Evolutionary conservation across 2,888 invertebrate genomes (phyloP).

Genomic region (Ectropis crepuscularia): DNA sequence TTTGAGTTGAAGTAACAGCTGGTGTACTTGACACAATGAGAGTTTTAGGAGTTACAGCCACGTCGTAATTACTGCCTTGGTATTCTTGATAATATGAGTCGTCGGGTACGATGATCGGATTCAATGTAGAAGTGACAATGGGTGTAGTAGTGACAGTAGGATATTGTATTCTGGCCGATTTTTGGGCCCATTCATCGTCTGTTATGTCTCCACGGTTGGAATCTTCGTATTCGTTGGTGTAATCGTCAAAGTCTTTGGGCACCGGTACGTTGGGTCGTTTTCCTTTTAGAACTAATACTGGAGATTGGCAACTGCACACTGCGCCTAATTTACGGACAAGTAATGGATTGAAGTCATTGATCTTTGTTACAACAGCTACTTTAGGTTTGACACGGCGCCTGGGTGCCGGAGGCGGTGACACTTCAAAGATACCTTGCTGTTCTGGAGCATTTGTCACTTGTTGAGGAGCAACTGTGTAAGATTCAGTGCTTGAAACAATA

Average conservation of each 20-base stretch:
- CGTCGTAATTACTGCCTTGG: constrained; percentile 58
- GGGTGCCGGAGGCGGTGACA: constrained; percentile 62
- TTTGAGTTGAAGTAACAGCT: constrained; percentile 62
- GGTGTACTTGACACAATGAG: constrained; percentile 67
- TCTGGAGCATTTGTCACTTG: constrained; percentile 62
- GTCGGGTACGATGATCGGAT: constrained; percentile 80
- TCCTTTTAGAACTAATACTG: constrained; percentile 80
- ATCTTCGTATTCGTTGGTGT: constrained; percentile 61
- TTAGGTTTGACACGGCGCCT: constrained; percentile 73
- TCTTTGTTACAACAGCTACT: constrained; percentile 86
- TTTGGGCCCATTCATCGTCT: constrained; percentile 58
- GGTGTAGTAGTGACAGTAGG: constrained; percentile 60
- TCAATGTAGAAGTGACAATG: constrained; percentile 68
- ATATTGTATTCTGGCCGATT: constrained; percentile 54
- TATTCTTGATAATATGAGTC: constrained; percentile 79
- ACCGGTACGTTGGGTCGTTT: constrained; percentile 65
- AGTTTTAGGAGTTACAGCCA: constrained; percentile 58
- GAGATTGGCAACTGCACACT: constrained; percentile 89
- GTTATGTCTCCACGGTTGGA: constrained; percentile 62
- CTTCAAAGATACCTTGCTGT: constrained; percentile 71
- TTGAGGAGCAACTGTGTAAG: constrained; percentile 54
- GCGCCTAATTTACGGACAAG: constrained; percentile 89
- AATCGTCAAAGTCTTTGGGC: constrained; percentile 62
- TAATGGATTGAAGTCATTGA: constrained; percentile 89
- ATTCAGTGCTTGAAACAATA: constrained; percentile 55